Percentiles rank a stretch among this genome's conserved stretches.
phyloP scores from a whole-genome alignment of 2,797 vertebrate species.

The Pterois miles region DNA sequence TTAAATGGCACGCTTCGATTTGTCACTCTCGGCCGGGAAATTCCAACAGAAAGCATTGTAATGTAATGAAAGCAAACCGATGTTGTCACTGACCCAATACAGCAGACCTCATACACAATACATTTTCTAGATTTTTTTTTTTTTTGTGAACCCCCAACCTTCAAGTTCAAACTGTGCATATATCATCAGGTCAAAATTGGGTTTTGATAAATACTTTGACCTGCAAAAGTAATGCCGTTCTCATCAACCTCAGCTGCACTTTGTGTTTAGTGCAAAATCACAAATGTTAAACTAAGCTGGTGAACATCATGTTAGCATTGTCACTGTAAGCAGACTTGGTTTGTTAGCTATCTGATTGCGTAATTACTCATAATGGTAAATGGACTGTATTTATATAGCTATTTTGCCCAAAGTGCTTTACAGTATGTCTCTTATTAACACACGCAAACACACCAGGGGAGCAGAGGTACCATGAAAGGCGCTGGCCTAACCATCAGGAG shows the following conservation, averaged over 20 bases:
- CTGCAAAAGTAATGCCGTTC: background rate
- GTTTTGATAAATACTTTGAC: background rate
- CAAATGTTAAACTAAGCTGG: background rate
- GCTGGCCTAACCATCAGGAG: too few species aligned
- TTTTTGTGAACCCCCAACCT: too few species aligned
- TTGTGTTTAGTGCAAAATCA: background rate
- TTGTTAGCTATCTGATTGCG: background rate
- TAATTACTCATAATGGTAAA: background rate
- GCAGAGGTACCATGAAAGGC: too few species aligned
- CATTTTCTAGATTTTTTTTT: too few species aligned
- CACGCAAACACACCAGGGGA: background rate
- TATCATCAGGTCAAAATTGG: background rate
- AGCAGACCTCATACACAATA: too few species aligned
- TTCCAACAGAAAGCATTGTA: too few species aligned
- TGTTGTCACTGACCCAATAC: too few species aligned
- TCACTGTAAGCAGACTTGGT: background rate
- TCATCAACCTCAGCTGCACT: background rate
- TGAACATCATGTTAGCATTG: background rate
- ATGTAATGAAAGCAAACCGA: too few species aligned
- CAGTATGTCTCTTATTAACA: background rate
- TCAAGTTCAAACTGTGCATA: too few species aligned
- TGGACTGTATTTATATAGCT: background rate
- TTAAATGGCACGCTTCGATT: too few species aligned
- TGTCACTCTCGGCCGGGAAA: too few species aligned
- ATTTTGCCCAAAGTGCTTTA: background rate